Evolutionary conservation across 2,888 invertebrate species (phyloP), one percentile per base, ranked within the genome.

Genomic region (Acronicta leporina): DNA sequence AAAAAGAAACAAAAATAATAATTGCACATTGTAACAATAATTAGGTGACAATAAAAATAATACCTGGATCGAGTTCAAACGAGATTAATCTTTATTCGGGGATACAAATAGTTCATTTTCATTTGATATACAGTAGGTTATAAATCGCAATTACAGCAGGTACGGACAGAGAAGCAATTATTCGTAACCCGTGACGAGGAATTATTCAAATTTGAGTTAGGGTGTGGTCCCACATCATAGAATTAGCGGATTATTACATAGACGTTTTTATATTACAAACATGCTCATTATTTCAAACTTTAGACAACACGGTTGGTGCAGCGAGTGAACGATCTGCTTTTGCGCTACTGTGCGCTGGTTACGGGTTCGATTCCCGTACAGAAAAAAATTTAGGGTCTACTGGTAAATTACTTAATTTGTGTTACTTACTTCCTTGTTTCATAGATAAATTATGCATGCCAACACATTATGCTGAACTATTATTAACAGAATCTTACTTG

Each of bases 121-220:
- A 35, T 49, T 66, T 54, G 40, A 6, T n/a, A 6, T 40, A 68
- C 64, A 77, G 80, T 73, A 64, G 50, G 83, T 74, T 76, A 85
- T 85, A 86, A 86, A 87, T 88, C 73, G 82, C 80, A 85, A 87
- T 88, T 83, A 86, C 78, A 79, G 68, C 81, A 83, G 84, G 87
- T 86, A 84, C 79, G 70, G 68, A 64, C 74, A 66, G 68, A 64
- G 52, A 60, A 67, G 76, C 84, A 86, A 86, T 88, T 84, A 85
- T 82, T 66, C 72, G 83, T 79, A 68, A 75, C 83, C 82, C 82
- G 78, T 86, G 81, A 83, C 77, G 78, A 82, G 77, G 78, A 83
- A 84, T 87, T 85, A 88, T 88, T 85, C 78, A 87, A 87, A 86
- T 85, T 76, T 77, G 60, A 55, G 42, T 55, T 53, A 10, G 33